These are phyloP conservation scores for Rhagoletis zephyria DNA, from an alignment of 1,140 invertebrate species.

Conservation along the genomic window DNA sequence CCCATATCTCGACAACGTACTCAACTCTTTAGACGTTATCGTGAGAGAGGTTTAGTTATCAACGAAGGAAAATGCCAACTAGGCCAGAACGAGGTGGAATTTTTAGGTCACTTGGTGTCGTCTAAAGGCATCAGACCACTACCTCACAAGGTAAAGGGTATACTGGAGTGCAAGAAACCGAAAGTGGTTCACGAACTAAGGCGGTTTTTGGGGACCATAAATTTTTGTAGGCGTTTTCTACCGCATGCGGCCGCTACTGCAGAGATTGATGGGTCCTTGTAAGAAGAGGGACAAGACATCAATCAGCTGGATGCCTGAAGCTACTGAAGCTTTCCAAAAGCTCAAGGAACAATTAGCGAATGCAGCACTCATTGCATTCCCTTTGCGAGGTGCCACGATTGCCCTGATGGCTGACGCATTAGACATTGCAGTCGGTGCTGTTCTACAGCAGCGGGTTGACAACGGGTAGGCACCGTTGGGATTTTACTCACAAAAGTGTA, in stretches of 20 bases:
- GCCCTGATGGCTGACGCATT: neutral
- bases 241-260: neutral
- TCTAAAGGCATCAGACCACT: neutral
- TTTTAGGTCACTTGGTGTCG: conserved; percentile 54
- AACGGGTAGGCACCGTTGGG: neutral
- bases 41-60: conserved; percentile 56
- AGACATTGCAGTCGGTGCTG: neutral
- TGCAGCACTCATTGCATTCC: neutral
- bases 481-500: conserved; percentile 27
- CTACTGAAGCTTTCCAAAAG: neutral
- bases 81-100: conserved; percentile 60
- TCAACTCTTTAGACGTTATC: conserved; percentile 64
- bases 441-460: neutral
- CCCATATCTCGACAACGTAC: conserved; percentile 74
- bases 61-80: conserved; percentile 64
- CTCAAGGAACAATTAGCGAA: neutral
- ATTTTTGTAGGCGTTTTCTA: conserved; percentile 30
- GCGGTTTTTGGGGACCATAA: neutral
- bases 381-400: neutral
- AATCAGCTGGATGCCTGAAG: neutral
- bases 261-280: neutral
- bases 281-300: conserved; percentile 34
- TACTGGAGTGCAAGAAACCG: neutral
- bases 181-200: neutral
- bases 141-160: neutral